Evolutionary conservation across 2,797 vertebrate genomes (phyloP).

Genomic region (Cossypha heuglini): DNA sequence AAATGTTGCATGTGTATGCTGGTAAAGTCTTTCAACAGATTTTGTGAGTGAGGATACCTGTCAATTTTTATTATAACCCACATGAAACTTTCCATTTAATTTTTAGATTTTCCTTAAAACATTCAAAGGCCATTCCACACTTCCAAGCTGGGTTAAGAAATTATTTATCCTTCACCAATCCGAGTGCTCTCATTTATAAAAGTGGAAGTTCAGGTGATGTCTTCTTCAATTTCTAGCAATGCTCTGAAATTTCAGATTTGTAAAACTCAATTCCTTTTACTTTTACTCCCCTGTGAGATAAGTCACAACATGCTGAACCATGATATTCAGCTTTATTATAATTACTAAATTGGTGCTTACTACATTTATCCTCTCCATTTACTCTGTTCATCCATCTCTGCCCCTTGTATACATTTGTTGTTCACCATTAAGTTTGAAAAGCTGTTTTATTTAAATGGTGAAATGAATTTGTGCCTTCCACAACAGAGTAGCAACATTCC

Average conservation of each 20-base stretch:
- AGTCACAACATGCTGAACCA: neutral
- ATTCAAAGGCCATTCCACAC: neutral
- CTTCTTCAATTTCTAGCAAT: neutral
- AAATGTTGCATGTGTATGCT: neutral
- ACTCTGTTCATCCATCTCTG: neutral
- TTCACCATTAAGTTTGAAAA: neutral
- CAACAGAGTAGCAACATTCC: conserved; percentile 40
- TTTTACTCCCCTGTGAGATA: neutral
- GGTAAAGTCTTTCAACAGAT: neutral
- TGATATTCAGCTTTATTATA: neutral
- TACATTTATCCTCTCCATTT: neutral
- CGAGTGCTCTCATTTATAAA: neutral
- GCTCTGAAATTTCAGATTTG: neutral
- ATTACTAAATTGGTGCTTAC: neutral
- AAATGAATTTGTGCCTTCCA: neutral
- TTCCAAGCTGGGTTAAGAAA: neutral
- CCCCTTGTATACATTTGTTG: neutral
- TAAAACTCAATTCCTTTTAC: neutral
- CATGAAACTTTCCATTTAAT: neutral
- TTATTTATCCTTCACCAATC: neutral
- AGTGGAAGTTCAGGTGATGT: neutral
- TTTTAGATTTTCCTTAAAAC: neutral
- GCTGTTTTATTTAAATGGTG: neutral
- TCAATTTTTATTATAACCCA: neutral
- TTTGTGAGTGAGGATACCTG: neutral